Conservation (phyloP, 2,113 vertebrate species). For the Nibea albiflora region DNA sequence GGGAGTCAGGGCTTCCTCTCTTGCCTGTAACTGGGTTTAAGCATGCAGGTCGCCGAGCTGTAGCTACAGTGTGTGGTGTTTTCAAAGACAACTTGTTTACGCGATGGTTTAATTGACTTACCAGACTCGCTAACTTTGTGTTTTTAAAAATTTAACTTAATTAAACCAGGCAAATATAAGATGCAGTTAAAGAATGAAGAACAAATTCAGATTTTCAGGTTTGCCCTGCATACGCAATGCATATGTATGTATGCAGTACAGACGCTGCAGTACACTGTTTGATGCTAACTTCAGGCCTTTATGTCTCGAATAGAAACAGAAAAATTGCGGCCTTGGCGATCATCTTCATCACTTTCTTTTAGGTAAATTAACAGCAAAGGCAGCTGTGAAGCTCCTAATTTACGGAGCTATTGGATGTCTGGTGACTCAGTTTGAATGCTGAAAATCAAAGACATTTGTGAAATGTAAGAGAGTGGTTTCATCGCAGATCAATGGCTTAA, state of each 20-base stretch:
- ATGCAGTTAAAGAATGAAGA: background rate
- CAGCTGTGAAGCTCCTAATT: background rate
- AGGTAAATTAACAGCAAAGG: conserved; percentile 6
- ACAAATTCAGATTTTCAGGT: conserved; percentile 2
- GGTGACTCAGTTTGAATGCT: conserved; percentile 14
- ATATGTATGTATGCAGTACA: background rate
- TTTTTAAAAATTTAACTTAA: conserved; percentile 46
- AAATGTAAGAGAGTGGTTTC: conserved; percentile 11
- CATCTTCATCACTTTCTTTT: conserved; percentile 11
- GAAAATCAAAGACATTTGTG: conserved; percentile 22
- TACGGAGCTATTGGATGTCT: background rate
- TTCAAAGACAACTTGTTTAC: conserved; percentile 79
- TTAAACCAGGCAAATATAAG: conserved; percentile 36
- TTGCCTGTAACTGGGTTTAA: conserved; percentile 81
- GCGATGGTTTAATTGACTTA: conserved; percentile 76
- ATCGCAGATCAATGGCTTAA: conserved; percentile 31
- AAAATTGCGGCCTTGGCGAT: background rate
- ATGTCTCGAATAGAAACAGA: background rate
- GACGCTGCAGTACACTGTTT: conserved; percentile 8
- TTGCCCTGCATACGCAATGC: background rate
- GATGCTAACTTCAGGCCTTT: conserved; percentile 1
- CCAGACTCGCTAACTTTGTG: conserved; percentile 59
- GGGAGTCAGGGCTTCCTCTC: conserved; percentile 79
- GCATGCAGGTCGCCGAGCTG: conserved; percentile 76
- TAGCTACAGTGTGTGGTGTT: conserved; percentile 66